A percentile compares a stretch with the other conserved stretches of the same genome.
Conservation (phyloP, 2,113 vertebrate genomes). For the Embiotoca jacksoni region DNA sequence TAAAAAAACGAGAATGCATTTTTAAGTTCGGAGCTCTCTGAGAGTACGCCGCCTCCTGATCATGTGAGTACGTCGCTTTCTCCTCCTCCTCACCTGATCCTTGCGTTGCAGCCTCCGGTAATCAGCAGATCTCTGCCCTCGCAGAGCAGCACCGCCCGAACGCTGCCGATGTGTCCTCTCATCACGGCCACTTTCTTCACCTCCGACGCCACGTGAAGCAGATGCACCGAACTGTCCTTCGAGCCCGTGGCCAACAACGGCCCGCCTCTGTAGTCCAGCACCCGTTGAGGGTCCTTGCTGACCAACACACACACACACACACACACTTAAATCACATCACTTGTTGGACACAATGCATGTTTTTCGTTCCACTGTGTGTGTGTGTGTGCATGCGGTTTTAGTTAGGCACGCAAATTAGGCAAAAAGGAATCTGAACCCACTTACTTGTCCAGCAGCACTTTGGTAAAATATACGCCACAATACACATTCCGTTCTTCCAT, state of each 20-base stretch:
- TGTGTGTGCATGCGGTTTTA: no score
- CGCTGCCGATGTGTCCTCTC: constrained; percentile 83
- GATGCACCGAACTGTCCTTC: constrained; percentile 78
- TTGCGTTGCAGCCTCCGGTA: constrained; percentile 86
- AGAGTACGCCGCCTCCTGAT: no score
- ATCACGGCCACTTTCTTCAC: constrained; percentile 66
- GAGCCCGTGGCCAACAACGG: constrained; percentile 83
- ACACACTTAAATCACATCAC: not conserved
- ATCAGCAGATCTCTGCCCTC: constrained; percentile 85
- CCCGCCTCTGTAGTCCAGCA: constrained; percentile 87
- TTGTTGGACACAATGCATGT: not conserved
- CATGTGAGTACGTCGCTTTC: no score
- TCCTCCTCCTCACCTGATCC: constrained; percentile 86
- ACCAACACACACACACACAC: not conserved
- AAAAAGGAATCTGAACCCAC: constrained; percentile 37
- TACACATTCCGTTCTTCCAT: constrained; percentile 94
- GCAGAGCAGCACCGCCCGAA: constrained; percentile 81
- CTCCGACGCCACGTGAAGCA: constrained; percentile 70
- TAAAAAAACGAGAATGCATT: no score
- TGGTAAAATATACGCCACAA: constrained; percentile 87
- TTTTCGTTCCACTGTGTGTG: not conserved
- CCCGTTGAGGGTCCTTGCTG: constrained; percentile 85
- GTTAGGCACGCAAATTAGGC: no score
- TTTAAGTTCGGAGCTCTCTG: no score
- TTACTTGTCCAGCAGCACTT: constrained; percentile 85